phyloP scores from a whole-genome alignment of 2,888 invertebrate species.

The Sarcophaga subvicina region DNA sequence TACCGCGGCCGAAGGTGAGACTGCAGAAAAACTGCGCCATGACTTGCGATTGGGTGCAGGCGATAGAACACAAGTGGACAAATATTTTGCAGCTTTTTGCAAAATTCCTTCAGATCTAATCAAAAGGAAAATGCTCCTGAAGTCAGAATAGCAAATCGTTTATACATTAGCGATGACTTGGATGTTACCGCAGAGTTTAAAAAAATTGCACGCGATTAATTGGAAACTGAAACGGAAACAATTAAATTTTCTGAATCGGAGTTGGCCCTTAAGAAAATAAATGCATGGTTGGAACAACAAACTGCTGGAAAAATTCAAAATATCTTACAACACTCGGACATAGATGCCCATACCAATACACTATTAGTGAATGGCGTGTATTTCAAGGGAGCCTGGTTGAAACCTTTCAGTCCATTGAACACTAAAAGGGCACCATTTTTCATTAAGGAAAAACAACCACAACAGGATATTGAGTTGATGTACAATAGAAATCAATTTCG shows the following conservation, averaged over 20 bases:
- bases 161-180: constrained; percentile 85
- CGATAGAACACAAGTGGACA: constrained; percentile 71
- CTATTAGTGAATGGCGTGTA: constrained; percentile 93
- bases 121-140: constrained; percentile 70
- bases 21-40: constrained; percentile 84
- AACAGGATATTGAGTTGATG: constrained; percentile 86
- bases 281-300: constrained; percentile 89
- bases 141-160: constrained; percentile 87
- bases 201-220: constrained; percentile 84
- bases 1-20: constrained; percentile 87
- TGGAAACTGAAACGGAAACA: constrained; percentile 85
- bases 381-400: constrained; percentile 91
- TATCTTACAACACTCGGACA: constrained; percentile 84
- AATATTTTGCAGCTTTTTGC: constrained; percentile 74
- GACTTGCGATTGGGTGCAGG: constrained; percentile 83
- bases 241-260: constrained; percentile 84
- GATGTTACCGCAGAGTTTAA: constrained; percentile 84
- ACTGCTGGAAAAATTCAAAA: constrained; percentile 92
- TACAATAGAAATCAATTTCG: constrained; percentile 82
- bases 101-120: constrained; percentile 61
- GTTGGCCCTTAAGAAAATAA: constrained; percentile 85
- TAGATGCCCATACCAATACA: constrained; percentile 84
- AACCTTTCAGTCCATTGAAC: too few species aligned
- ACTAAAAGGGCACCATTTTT: constrained; percentile 85
- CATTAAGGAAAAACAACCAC: constrained; percentile 78